Conservation (phyloP, 2,113 vertebrate genomes). For the Mungos mungo region DNA sequence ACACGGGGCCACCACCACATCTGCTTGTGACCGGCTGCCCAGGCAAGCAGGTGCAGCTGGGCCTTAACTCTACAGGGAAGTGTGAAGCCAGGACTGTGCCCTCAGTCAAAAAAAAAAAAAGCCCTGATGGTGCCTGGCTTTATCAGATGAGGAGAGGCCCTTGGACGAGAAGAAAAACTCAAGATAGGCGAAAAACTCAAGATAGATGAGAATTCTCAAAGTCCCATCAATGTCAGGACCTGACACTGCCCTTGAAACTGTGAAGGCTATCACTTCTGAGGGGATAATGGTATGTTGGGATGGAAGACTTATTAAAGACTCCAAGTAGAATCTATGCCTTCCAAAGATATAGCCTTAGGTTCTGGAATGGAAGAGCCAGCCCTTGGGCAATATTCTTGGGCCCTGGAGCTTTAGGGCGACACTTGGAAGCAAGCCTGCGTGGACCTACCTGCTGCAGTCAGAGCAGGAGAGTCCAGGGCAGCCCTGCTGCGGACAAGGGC, state of each 20-base stretch:
- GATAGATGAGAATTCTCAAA: too few species aligned
- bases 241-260: background rate
- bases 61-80: background rate
- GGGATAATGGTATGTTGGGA: background rate
- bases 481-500: background rate
- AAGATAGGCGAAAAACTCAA: background rate
- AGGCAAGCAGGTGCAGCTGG: background rate
- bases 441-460: background rate
- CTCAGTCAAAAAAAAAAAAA: background rate
- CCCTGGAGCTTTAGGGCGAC: background rate
- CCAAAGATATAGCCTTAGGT: background rate
- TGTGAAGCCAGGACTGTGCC: background rate
- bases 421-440: background rate
- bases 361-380: background rate
- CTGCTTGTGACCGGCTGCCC: background rate
- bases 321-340: background rate
- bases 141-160: background rate
- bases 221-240: background rate
- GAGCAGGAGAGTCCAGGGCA: background rate
- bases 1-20: rapidly evolving
- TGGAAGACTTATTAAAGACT: background rate
- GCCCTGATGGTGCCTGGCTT: background rate
- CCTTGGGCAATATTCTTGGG: background rate
- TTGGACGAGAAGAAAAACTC: background rate
- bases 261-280: background rate